Evolutionary conservation across 2,797 vertebrate genomes (phyloP), one percentile per base, ranked within the genome.

Genomic region (Sardinella longiceps): DNA sequence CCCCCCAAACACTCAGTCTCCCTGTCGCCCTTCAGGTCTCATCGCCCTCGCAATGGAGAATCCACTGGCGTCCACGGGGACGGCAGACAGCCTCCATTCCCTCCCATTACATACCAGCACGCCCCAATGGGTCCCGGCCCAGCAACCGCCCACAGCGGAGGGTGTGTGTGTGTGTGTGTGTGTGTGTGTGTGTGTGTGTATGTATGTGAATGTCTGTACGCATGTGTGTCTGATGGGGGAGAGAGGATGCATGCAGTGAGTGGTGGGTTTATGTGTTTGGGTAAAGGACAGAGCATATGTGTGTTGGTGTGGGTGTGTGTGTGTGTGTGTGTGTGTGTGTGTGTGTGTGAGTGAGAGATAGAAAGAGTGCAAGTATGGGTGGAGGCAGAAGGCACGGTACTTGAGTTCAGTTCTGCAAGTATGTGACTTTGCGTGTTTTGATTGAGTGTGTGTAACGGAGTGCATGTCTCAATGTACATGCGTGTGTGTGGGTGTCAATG

Each of bases 11-110:
- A 89, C 89, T 93, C 91, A 90, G 87, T 92, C 92, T 94, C 93
- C 88, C 91, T 91, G 91, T 92, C 92, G 92, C 91, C 93, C 93
- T 95, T 95, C 94, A 94, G 92, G 93, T 94, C 92, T 94, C 93
- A 95, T 94, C 92, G 87, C 94, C 91, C 86, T 93, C 90, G 89
- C 93, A 93, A 94, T 95, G 91, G 92, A 93, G 92, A 91, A 95
- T 94, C 93, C 90, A 91, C 66, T 33, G 6, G 66, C 66, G 66
- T 39, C 66, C 66, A 6, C 30, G 66, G 91, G 89, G 66, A 90
- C 92, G 87, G 92, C 92, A 93, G 91, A 91, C 92, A 93, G 87
- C 91, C 91, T 91, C 93, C 93, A 85, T 70, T 81, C 66, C 51
- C 48, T 85, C 92, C 92, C 91, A 95, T 94, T 94, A 94, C 91